Conservation (phyloP, 2,797 vertebrate genomes). For the Percopsis omiscomaycus region DNA sequence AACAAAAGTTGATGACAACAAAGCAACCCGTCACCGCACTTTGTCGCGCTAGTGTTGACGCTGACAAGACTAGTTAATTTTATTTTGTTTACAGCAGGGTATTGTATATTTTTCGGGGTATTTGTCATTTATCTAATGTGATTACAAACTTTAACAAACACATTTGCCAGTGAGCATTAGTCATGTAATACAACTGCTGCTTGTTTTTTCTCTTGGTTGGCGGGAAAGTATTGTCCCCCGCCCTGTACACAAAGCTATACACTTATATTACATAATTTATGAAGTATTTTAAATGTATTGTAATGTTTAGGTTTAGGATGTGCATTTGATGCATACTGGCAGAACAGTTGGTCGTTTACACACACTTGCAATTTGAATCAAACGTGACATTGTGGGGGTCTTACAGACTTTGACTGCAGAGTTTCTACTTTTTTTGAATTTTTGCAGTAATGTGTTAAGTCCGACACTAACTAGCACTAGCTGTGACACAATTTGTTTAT, state of each 20-base stretch:
- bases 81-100: no score
- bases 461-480: no score
- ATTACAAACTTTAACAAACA: accelerated
- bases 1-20: no score
- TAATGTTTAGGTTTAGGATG: neutral
- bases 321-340: neutral
- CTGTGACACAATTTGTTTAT: neutral
- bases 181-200: neutral
- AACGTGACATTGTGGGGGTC: neutral
- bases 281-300: neutral
- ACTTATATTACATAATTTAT: neutral
- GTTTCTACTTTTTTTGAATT: no score
- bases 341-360: neutral
- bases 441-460: no score
- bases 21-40: no score
- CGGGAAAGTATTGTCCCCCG: constrained; percentile 50
- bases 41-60: no score
- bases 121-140: neutral
- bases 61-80: no score
- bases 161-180: accelerated
- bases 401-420: no score
- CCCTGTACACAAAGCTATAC: neutral
- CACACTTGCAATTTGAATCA: neutral
- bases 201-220: constrained; percentile 42
- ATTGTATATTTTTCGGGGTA: no score